These are phyloP conservation scores for Terrapene triunguis DNA, from an alignment of 2,113 vertebrate species.

Conservation along the genomic window DNA sequence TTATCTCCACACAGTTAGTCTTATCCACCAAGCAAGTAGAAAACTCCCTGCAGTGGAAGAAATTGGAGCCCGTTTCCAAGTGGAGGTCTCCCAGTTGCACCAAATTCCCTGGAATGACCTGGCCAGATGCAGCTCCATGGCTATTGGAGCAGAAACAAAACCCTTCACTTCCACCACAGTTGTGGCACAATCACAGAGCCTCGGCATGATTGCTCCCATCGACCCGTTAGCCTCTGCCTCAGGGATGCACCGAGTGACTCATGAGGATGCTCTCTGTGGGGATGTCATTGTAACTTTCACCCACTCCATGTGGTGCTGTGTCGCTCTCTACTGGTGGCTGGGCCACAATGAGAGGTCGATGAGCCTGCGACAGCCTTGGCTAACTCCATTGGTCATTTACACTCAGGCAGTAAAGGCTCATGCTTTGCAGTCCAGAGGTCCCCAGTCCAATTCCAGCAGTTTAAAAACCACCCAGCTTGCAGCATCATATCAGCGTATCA, in stretches of 20 bases:
- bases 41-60: background rate
- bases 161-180: background rate
- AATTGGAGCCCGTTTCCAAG: background rate
- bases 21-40: background rate
- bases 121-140: background rate
- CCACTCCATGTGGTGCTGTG: background rate
- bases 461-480: background rate
- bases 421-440: background rate
- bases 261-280: no score
- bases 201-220: background rate
- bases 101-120: background rate
- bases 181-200: background rate
- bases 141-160: background rate
- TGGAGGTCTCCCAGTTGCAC: background rate
- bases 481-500: rapidly evolving
- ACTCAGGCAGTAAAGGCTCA: background rate
- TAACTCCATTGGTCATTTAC: background rate
- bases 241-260: background rate
- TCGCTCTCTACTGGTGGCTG: background rate
- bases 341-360: background rate
- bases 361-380: background rate
- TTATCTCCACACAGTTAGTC: background rate
- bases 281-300: background rate
- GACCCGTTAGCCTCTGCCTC: background rate
- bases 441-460: background rate